Percentiles rank a stretch among this genome's conserved stretches.
These are phyloP conservation scores for Strix occidentalis DNA, from an alignment of 2,797 vertebrate species.

Conservation along the genomic window DNA sequence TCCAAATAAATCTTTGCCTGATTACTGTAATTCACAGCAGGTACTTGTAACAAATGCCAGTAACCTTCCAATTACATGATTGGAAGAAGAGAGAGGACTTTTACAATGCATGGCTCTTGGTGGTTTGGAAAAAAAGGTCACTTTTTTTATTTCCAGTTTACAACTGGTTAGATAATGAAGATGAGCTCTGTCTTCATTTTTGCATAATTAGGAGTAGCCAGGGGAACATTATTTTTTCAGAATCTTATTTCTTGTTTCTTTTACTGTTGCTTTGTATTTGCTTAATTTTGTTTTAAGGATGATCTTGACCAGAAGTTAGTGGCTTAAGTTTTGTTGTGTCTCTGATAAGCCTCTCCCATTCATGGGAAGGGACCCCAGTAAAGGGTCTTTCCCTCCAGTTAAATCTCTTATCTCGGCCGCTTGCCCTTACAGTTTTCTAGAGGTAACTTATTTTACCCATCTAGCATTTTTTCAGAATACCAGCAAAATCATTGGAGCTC, in stretches of 20 bases:
- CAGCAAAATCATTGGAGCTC: neutral
- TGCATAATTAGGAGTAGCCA: neutral
- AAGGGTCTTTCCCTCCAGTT: neutral
- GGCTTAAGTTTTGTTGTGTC: neutral
- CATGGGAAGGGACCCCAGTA: neutral
- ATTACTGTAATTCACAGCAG: slow-evolving; percentile 1
- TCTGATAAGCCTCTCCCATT: neutral
- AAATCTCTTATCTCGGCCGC: neutral
- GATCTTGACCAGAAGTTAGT: neutral
- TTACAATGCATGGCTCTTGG: neutral
- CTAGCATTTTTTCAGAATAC: neutral
- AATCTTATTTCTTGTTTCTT: neutral
- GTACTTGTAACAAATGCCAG: slow-evolving; percentile 12
- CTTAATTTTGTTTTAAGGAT: neutral
- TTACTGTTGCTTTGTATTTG: neutral
- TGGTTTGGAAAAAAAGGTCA: neutral
- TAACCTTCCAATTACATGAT: neutral
- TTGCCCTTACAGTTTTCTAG: neutral
- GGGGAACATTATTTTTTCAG: neutral
- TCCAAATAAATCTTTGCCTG: neutral
- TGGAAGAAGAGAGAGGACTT: neutral
- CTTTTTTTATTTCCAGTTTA: neutral
- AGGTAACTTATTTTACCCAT: neutral
- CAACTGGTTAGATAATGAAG: neutral
- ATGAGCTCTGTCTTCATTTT: neutral